Percentiles rank a stretch among this genome's conserved stretches.
Evolutionary conservation across 2,888 invertebrate genomes (phyloP).

Genomic region (Gymnocheta viridis): DNA sequence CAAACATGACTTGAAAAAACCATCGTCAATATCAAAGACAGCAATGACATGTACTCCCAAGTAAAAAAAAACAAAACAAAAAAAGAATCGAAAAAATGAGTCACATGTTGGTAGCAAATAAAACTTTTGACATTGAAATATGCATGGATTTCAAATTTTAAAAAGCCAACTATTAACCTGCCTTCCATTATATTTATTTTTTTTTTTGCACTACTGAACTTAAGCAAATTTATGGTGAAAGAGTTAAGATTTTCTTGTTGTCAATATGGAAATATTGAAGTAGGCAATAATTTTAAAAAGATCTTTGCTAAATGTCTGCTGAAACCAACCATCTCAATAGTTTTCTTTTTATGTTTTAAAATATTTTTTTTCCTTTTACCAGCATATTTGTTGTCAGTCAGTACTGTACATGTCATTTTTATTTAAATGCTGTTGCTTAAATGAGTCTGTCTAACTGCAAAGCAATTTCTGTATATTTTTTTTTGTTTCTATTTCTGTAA

Average conservation of each 20-base stretch:
- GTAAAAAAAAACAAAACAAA: background rate
- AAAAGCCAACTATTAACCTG: slow-evolving; percentile 31
- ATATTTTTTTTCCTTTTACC: background rate
- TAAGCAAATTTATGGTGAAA: slow-evolving; percentile 7
- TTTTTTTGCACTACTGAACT: background rate
- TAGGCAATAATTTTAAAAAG: slow-evolving; percentile 46
- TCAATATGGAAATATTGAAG: slow-evolving; percentile 35
- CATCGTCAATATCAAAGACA: slow-evolving; percentile 7
- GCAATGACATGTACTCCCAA: background rate
- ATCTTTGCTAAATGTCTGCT: slow-evolving; percentile 19
- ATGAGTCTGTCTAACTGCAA: slow-evolving; percentile 51
- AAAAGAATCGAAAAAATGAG: slow-evolving; percentile 14
- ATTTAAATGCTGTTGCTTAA: slow-evolving; percentile 59
- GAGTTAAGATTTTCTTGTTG: slow-evolving; percentile 13
- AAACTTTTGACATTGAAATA: slow-evolving; percentile 46
- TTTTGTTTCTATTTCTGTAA: background rate
- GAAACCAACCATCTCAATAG: background rate
- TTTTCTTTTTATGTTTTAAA: background rate
- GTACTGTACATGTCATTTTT: slow-evolving; percentile 48
- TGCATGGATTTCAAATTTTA: slow-evolving; percentile 13
- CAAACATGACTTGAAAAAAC: slow-evolving; percentile 30
- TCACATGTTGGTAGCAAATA: slow-evolving; percentile 27
- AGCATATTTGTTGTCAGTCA: background rate
- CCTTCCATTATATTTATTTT: background rate
- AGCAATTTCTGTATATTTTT: background rate